Evolutionary conservation across 1,140 invertebrate genomes (phyloP).

Genomic region (Ephestia elutella): DNA sequence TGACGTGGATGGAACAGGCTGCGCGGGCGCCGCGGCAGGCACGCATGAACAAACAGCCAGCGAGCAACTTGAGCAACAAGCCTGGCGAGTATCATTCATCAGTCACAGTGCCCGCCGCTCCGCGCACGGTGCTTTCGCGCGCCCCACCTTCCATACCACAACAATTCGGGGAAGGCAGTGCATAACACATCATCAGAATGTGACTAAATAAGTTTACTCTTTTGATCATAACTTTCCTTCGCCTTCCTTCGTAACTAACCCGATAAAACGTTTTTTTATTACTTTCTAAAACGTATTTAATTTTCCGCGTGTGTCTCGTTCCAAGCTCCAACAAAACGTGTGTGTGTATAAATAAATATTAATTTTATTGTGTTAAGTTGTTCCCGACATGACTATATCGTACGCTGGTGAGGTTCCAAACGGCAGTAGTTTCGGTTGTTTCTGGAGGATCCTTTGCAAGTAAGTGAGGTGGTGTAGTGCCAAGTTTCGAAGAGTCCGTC

Average conservation of each 20-base stretch:
- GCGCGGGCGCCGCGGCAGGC: slow-evolving; percentile 29
- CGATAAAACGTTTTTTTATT: slow-evolving; percentile 52
- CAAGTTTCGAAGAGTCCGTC: slow-evolving; percentile 18
- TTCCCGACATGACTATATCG: slow-evolving; percentile 84
- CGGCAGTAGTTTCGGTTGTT: slow-evolving; percentile 92
- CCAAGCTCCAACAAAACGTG: slow-evolving; percentile 63
- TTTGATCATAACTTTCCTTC: slow-evolving; percentile 51
- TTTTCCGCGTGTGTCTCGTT: slow-evolving; percentile 68
- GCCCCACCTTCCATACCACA: slow-evolving; percentile 35
- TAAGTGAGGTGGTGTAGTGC: slow-evolving; percentile 73
- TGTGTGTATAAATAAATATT: slow-evolving; percentile 68
- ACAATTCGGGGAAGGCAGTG: slow-evolving; percentile 47
- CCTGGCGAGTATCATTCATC: slow-evolving; percentile 41
- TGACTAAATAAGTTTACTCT: slow-evolving; percentile 60
- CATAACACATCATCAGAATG: slow-evolving; percentile 61
- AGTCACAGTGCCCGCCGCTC: slow-evolving; percentile 50
- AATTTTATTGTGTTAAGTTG: slow-evolving; percentile 54
- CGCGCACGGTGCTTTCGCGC: slow-evolving; percentile 46
- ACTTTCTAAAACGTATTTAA: slow-evolving; percentile 71
- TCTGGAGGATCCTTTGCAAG: slow-evolving; percentile 90
- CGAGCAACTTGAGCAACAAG: slow-evolving; percentile 33
- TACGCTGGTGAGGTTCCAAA: slow-evolving; percentile 92
- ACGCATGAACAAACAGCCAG: slow-evolving; percentile 36
- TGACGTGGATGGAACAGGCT: slow-evolving; percentile 29
- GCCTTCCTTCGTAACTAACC: slow-evolving; percentile 46